These are phyloP conservation scores for Diadophis punctatus DNA, from an alignment of 2,113 vertebrate species.

Conservation along the genomic window DNA sequence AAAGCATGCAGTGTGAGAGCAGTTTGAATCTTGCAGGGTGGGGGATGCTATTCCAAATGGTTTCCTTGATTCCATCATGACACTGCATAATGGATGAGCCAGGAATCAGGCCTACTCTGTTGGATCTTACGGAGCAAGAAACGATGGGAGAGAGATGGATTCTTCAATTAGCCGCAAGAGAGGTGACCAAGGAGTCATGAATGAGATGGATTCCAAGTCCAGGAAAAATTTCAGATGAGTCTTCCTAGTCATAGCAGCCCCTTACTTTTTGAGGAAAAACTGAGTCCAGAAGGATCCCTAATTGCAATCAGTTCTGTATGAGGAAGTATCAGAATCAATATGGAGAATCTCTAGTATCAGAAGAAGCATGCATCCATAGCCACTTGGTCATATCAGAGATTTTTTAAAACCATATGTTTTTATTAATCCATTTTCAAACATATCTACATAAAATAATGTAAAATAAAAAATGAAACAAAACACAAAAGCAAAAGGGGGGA, in stretches of 20 bases:
- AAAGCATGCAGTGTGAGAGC: background rate
- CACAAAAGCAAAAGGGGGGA: background rate
- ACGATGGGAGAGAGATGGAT: background rate
- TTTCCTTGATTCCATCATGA: background rate
- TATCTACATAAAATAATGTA: background rate
- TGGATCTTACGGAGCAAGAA: background rate
- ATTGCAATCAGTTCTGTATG: background rate
- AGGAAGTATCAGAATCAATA: background rate
- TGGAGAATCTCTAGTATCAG: background rate
- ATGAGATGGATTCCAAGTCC: background rate
- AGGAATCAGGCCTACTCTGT: background rate
- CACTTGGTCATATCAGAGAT: background rate
- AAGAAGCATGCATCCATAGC: background rate
- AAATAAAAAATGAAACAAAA: background rate
- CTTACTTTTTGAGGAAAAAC: background rate
- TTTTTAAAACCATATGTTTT: background rate
- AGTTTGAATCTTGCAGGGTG: background rate
- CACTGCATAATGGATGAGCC: background rate
- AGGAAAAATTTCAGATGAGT: background rate
- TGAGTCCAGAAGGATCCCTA: background rate
- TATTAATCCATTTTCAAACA: background rate
- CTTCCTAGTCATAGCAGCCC: background rate
- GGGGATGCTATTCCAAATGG: background rate
- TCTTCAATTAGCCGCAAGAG: background rate
- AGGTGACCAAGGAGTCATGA: background rate